Evolutionary conservation across 2,113 vertebrate genomes (phyloP).

Genomic region (Pseudorasbora parva): DNA sequence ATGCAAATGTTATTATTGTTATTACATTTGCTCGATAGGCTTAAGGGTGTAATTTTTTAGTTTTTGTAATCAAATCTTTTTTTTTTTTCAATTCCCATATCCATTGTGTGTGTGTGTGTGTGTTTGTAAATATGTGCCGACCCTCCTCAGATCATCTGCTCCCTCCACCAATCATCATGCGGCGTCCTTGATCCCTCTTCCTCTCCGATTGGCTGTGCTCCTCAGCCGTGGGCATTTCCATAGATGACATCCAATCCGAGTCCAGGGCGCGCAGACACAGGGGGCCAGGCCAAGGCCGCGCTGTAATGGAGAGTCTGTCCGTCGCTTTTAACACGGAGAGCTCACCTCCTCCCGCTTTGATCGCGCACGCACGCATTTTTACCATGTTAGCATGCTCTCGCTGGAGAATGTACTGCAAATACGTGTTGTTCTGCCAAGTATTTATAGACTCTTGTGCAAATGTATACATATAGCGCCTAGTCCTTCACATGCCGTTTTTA

Average conservation of each 20-base stretch:
- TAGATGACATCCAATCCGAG: constrained; percentile 63
- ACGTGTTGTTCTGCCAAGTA: not conserved
- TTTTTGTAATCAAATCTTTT: constrained; percentile 37
- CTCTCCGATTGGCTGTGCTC: constrained; percentile 66
- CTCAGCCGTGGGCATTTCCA: constrained; percentile 65
- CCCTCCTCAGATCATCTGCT: constrained; percentile 60
- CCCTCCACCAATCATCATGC: constrained; percentile 58
- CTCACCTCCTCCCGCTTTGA: constrained; percentile 21
- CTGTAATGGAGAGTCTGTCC: constrained; percentile 59
- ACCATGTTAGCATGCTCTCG: constrained; percentile 19
- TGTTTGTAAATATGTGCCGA: constrained; percentile 24
- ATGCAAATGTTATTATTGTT: constrained; percentile 30
- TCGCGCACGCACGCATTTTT: constrained; percentile 41
- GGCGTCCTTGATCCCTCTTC: constrained; percentile 49
- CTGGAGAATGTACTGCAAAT: not conserved
- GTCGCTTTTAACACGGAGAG: constrained; percentile 37
- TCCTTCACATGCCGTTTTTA: constrained; percentile 25
- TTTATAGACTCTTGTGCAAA: constrained; percentile 48
- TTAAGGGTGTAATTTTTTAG: constrained; percentile 15
- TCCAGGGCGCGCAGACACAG: constrained; percentile 62
- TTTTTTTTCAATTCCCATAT: constrained; percentile 33
- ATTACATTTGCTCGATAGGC: constrained; percentile 18
- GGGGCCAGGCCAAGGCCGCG: constrained; percentile 62
- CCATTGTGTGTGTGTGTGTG: not conserved
- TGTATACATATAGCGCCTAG: constrained; percentile 55